These are phyloP conservation scores for Meteorus sp. DNA, from an alignment of 1,140 invertebrate species.

Conservation along the genomic window DNA sequence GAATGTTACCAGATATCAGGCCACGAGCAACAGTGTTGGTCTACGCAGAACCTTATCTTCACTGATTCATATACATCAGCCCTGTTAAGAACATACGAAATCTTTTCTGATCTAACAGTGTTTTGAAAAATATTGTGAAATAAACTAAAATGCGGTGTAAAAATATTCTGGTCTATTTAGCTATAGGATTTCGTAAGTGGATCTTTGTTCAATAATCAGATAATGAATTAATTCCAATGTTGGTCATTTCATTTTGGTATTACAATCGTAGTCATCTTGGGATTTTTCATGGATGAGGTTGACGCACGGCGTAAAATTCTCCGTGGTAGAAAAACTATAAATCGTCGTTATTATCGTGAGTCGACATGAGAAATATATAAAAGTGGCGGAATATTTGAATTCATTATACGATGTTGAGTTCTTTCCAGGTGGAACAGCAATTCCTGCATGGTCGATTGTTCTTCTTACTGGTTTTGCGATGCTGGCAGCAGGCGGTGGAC, in stretches of 20 bases:
- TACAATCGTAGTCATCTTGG: conserved; percentile 63
- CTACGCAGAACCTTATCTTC: too few relatives aligned
- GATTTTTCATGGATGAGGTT: conserved; percentile 66
- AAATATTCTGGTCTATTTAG: conserved; percentile 42
- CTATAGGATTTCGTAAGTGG: conserved; percentile 50
- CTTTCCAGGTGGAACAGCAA: conserved; percentile 65
- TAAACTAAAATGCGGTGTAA: conserved; percentile 43
- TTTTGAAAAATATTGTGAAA: too few relatives aligned
- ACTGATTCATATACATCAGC: too few relatives aligned
- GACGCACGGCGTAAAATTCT: conserved; percentile 76
- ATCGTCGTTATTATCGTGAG: conserved; percentile 75
- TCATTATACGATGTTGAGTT: conserved; percentile 24
- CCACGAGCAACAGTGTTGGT: too few relatives aligned
- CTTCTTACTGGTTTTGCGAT: conserved; percentile 68
- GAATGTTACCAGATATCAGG: conserved; percentile 31
- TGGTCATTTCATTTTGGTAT: conserved; percentile 25
- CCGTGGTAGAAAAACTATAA: conserved; percentile 72
- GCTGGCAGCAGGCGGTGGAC: conserved; percentile 65
- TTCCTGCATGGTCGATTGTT: conserved; percentile 75
- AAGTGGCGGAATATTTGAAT: not conserved
- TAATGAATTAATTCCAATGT: conserved; percentile 3
- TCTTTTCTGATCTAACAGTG: too few relatives aligned
- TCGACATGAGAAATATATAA: conserved; percentile 15
- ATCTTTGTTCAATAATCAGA: not conserved
- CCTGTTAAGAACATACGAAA: too few relatives aligned